Base-by-base conservation (phyloP, 2,797 vertebrate species). In the Rhadinocentrus ornatus region DNA sequence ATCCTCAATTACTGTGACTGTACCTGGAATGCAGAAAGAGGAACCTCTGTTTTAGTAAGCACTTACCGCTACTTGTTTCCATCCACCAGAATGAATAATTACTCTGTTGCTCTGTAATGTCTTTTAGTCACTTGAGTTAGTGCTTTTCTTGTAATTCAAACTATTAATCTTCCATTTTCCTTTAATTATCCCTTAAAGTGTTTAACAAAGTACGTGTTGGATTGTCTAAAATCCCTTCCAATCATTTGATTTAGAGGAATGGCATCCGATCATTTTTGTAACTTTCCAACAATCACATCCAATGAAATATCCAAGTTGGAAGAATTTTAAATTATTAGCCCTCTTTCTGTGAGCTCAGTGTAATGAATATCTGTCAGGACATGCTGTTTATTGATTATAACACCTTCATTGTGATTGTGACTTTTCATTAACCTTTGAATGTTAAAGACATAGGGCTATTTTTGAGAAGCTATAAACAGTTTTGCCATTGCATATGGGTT, bases 1-100 rank as follows among this genome's bases (percentile, higher is more conserved):
- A 80, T 84, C 75, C 62, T 77, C 69, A 81, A 78, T 72, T 81
- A 81, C 44, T 53, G 69, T 53, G 10, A 56, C 59, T 58, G 69
- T 64, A 41, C 75, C 54, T 78, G 56, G 73, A 79, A 81, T 69
- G 29, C 52, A 69, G 57, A 39, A 73, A 75, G 62, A 66, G 71
- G 80, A 83, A 86, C 70, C 46, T 22, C 7, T 27, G 62, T 63
- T 72, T 75, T 65, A 52, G 52, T 35, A 60, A 71, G 46, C 58
- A 52, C 57, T 84, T 80, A 71, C 37, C 9, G 20, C 55, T 66
- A 60, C 39, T 57, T 70, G 77, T 79, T 84, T 81, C 67, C 69
- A 60, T 32, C 75, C 71, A 60, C 55, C 54, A 65, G 44, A 60
- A 34, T 69, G 62, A 78, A 77, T 54, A 65, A n/a, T 62, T 22